Base-by-base conservation (phyloP, 2,797 vertebrate genomes). In the Acridotheres tristis region DNA sequence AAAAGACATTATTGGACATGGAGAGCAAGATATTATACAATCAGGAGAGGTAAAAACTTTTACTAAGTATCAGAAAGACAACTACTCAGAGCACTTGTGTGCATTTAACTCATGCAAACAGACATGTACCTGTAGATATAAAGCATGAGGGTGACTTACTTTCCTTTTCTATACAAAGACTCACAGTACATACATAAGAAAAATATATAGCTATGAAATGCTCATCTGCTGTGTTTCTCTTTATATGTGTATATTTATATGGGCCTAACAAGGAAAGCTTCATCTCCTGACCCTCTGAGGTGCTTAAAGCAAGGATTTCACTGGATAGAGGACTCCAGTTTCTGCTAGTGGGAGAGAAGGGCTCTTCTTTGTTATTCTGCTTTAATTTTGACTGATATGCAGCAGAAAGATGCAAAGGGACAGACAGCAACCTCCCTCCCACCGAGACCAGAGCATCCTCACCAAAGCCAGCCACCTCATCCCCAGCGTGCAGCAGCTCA, bases 1-100 rank as follows among this genome's bases (percentile, higher is more conserved):
- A 1, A 1, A 78, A 13, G 4, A 51, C 5, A 61, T 8, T 57
- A 58, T 9, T 53, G 9, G 21, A 43, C 4, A 11, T 7, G 36
- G 6, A 54, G 5, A 30, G 3, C 5, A 79, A 38, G 21, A 65
- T 72, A 65, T 15, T 32, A 26, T 13, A 23, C 11, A n/a, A 78
- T 16, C 9, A 29, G 8, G 15, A 72, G 13, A 43, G 1, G 68
- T 15, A 75, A 3, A 47, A 45, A n/a, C 10, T 10, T 72, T 80
- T 67, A 36, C 5, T 43, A n/a, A 58, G 5, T 30, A n/a, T 76
- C 22, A 82, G 67, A 79, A 73, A 36, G 19, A 20, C 4, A 65
- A 22, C 38, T 38, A 10, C 1, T 67, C 5, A 6, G 19, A 82
- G 14, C 5, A 4, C 11, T 38, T 1, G 0, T 13, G 4, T 26